phyloP scores from a whole-genome alignment of 2,113 vertebrate species.

The Chamaea fasciata region DNA sequence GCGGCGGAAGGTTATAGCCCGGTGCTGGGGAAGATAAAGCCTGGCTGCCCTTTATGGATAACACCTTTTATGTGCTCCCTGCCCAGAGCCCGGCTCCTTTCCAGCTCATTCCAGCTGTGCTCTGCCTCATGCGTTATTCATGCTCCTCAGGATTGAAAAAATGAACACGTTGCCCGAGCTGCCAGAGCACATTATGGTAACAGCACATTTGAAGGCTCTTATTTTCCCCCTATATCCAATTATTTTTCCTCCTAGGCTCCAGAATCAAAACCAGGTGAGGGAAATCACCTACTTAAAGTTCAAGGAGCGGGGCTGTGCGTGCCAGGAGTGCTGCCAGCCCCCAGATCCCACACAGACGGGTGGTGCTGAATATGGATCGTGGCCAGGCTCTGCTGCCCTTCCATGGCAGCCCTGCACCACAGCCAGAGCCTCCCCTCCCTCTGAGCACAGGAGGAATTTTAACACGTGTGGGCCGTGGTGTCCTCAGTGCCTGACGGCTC shows the following conservation, averaged over 20 bases:
- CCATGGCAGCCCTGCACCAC: background rate
- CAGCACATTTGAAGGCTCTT: background rate
- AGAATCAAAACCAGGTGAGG: background rate
- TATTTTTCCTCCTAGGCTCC: background rate
- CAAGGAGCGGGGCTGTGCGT: background rate
- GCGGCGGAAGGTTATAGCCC: rapidly evolving
- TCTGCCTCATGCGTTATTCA: background rate
- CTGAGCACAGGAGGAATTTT: background rate
- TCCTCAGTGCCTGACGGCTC: rapidly evolving
- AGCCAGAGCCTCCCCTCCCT: rapidly evolving
- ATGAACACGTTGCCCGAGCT: background rate
- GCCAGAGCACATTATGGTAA: background rate
- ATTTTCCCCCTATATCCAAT: background rate
- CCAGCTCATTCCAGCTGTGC: background rate
- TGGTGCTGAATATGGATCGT: background rate
- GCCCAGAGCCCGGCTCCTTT: background rate
- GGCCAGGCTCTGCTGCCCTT: background rate
- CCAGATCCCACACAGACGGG: rapidly evolving
- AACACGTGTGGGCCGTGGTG: rapidly evolving
- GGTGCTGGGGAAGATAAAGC: rapidly evolving
- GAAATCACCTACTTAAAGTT: background rate
- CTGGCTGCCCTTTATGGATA: background rate
- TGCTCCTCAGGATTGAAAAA: background rate
- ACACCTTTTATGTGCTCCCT: background rate
- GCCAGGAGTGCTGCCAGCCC: background rate